Evolutionary conservation across 2,888 invertebrate species (phyloP).

Genomic region (Lysandra coridon): DNA sequence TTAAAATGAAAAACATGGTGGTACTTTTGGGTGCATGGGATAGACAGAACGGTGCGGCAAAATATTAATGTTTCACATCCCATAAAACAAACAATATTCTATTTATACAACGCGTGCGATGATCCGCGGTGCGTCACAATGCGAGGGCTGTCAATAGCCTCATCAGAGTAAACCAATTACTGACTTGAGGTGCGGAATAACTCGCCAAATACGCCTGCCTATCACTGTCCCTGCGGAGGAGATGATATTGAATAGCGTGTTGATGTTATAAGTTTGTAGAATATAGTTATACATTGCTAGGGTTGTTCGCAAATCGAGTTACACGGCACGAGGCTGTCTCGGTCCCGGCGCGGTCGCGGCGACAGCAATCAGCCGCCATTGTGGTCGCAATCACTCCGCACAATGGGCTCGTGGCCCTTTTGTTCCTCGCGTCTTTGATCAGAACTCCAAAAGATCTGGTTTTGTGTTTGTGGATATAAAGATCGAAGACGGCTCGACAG

Average conservation of each 20-base stretch:
- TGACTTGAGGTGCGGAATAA: not conserved
- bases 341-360: constrained; percentile 35
- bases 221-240: not conserved
- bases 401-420: constrained; percentile 1
- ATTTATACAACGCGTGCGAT: no score
- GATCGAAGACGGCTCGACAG: not conserved
- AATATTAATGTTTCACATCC: not conserved
- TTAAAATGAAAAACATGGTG: no score
- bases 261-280: not conserved
- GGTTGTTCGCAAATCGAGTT: not conserved
- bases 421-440: not conserved
- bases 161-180: constrained; percentile 10
- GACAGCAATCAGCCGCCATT: constrained; percentile 49
- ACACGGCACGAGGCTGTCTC: constrained; percentile 40
- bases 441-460: not conserved
- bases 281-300: not conserved
- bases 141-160: not conserved
- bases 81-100: not conserved
- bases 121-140: no score
- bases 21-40: no score
- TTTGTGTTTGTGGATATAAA: not conserved
- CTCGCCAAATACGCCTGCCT: not conserved
- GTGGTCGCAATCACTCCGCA: constrained; percentile 37
- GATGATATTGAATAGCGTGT: not conserved
- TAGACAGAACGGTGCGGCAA: not conserved